phyloP scores from a whole-genome alignment of 2,113 vertebrate species.

The Austrofundulus limnaeus region DNA sequence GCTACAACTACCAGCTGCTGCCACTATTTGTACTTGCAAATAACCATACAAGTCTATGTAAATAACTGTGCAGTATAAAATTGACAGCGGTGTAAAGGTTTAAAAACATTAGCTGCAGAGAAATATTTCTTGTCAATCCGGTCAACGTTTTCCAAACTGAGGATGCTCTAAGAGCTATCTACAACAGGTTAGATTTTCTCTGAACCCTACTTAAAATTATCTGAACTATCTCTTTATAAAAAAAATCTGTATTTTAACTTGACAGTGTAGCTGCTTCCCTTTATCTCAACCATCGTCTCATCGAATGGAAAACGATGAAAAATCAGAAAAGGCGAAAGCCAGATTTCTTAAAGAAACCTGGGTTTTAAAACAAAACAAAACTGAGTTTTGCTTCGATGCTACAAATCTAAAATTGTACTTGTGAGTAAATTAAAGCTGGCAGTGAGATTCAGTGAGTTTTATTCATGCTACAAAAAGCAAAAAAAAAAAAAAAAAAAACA shows the following conservation, averaged over 20 bases:
- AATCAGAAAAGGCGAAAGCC: constrained; percentile 23
- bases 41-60: no score
- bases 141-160: no score
- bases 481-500: constrained; percentile 34
- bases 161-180: no score
- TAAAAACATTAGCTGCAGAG: no score
- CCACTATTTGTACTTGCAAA: no score
- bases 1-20: no score
- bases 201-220: no score
- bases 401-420: constrained; percentile 74
- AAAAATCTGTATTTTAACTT: constrained; percentile 57
- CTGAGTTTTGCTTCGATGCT: constrained; percentile 55
- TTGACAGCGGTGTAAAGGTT: no score
- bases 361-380: constrained; percentile 41
- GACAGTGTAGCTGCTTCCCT: constrained; percentile 41
- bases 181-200: no score
- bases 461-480: constrained; percentile 51
- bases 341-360: constrained; percentile 31
- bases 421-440: constrained; percentile 64
- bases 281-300: constrained; percentile 37
- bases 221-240: constrained; percentile 17
- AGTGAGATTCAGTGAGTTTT: constrained; percentile 72
- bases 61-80: no score
- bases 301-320: constrained; percentile 35
- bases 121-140: no score